Evolutionary conservation across 2,888 invertebrate species (phyloP).

Genomic region (Podotricha telesiphe): DNA sequence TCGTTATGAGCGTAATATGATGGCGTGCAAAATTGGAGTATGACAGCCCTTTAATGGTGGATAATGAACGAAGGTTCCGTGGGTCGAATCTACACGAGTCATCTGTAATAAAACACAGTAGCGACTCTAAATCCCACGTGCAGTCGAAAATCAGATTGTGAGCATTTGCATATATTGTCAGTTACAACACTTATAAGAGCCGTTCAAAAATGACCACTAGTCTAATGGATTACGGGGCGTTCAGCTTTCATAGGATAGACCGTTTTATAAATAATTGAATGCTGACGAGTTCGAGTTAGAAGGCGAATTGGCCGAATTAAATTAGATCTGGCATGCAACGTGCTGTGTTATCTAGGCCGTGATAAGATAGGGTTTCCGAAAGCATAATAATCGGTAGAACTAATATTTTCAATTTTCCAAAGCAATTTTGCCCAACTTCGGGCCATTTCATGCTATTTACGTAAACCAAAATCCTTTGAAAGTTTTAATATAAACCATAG

Average conservation of each 20-base stretch:
- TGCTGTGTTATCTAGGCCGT: constrained; percentile 49
- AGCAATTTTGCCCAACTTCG: neutral
- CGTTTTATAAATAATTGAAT: constrained; percentile 65
- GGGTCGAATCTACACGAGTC: constrained; percentile 71
- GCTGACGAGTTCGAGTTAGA: constrained; percentile 76
- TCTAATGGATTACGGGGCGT: constrained; percentile 30
- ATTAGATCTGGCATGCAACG: constrained; percentile 77
- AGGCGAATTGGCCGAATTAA: constrained; percentile 67
- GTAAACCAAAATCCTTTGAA: neutral
- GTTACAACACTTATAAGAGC: constrained; percentile 47
- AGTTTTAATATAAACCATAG: too few species aligned
- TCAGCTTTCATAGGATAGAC: constrained; percentile 23
- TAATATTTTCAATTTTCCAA: constrained; percentile 18
- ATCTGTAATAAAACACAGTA: constrained; percentile 77
- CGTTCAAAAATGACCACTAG: constrained; percentile 43
- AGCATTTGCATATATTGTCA: constrained; percentile 78
- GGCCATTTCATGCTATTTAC: neutral
- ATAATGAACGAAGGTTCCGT: constrained; percentile 62
- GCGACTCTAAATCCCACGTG: constrained; percentile 70
- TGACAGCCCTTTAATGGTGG: constrained; percentile 56
- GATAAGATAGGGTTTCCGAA: constrained; percentile 53
- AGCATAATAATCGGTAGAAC: constrained; percentile 42
- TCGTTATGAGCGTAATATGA: constrained; percentile 34
- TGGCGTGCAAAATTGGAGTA: constrained; percentile 48
- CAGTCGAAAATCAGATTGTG: constrained; percentile 66